Percentiles rank a stretch among this genome's conserved stretches.
phyloP scores from a whole-genome alignment of 2,797 vertebrate genomes.

The Phoebastria nigripes region DNA sequence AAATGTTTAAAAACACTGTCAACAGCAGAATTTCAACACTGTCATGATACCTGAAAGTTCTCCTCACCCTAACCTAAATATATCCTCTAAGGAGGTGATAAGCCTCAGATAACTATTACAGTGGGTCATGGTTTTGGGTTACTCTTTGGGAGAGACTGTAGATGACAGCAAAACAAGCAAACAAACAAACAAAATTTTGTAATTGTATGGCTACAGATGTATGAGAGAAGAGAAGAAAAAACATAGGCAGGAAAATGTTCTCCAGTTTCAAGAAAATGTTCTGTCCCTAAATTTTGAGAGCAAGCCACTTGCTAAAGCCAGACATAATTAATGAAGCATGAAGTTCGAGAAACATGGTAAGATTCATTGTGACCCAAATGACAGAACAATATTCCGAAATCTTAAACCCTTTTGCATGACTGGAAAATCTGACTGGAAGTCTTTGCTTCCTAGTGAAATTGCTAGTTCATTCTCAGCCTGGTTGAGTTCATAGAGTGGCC shows the following conservation, averaged over 20 bases:
- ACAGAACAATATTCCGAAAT: not conserved
- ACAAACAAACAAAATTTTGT: not conserved
- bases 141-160: not conserved
- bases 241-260: fast-evolving
- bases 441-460: not conserved
- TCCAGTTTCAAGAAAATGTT: not conserved
- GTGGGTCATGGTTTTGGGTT: not conserved
- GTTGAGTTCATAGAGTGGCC: not conserved
- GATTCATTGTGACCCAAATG: not conserved
- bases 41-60: not conserved
- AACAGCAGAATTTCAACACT: not conserved
- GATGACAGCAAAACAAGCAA: not conserved
- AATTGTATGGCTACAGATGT: not conserved
- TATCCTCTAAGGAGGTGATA: not conserved
- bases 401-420: not conserved
- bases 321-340: not conserved
- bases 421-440: not conserved
- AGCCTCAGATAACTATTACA: not conserved
- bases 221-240: not conserved
- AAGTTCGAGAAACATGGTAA: not conserved
- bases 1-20: not conserved
- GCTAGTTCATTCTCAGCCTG: not conserved
- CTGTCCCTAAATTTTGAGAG: not conserved
- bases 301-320: not conserved
- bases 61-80: not conserved